Evolutionary conservation across 2,113 vertebrate species (phyloP).

Genomic region (sheep (Ovis aries)): ARS-UI_Ramb_v3.0 NC_056077.1:21711501-21712000

Average conservation of each 20-base stretch:
- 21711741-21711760: background rate
- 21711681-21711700: background rate
- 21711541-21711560: background rate
- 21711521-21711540: background rate
- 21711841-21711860: background rate
- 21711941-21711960: rapidly evolving
- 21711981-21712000: background rate
- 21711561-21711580: background rate
- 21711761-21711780: background rate
- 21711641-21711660: background rate
- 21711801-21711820: background rate
- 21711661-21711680: background rate
- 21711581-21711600: background rate
- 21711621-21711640: background rate
- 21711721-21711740: background rate
- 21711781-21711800: background rate
- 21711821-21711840: background rate
- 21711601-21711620: background rate
- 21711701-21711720: background rate
- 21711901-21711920: background rate
- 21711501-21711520: background rate
- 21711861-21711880: background rate
- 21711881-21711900: background rate
- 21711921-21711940: background rate
- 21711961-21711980: background rate